Evolutionary conservation across 1,140 invertebrate genomes (phyloP), one percentile per base, ranked within the genome.

Genomic region (Planococcus citri): DNA sequence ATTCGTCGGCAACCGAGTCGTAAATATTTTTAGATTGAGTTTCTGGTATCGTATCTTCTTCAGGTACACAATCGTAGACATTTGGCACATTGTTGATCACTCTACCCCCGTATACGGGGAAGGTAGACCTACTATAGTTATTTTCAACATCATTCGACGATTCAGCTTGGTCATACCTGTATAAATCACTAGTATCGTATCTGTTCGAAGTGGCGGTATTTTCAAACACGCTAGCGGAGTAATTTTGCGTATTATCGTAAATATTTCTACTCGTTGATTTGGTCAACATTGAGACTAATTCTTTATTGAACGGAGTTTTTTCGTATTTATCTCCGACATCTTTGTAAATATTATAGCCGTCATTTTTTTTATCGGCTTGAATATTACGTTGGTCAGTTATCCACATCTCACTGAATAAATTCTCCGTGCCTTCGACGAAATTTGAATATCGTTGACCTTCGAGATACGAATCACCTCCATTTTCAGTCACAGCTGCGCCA

Each of bases 341-440:
- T 8, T 20, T 64, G 38, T 70, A 29, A 12, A 64, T 21, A 33
- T 61, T 37, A 41, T 69, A 41, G 2, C 33, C 21, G 33, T 38
- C 21, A 38, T 41, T 51, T 51, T 68, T 21, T 27, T 69, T 41
- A 51, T 51, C 17, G 2, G 41, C 41, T 17, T n/a, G 41, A n/a
- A 2, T 20, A 20, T 20, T 51, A 17, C n/a, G 41, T 51, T 51
- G 41, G 17, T 71, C 67, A 4, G 38, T 33, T 22, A 73, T 73
- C 70, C 72, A 73, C 70, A 73, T 70, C 17, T 73, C 68, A 25
- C 68, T 73, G 3, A 72, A 68, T 21, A 72, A 58, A 12, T 64
- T 69, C 57, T 73, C 72, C 27, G 69, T 69, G 14, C 58, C n/a
- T 57, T 38, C 58, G 1, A 73, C n/a, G 61, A 67, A 70, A 27